These are phyloP conservation scores for Zoanthus solanderi DNA, from an alignment of 92 coral and sea anemone genomes.

Conservation along the genomic window DNA sequence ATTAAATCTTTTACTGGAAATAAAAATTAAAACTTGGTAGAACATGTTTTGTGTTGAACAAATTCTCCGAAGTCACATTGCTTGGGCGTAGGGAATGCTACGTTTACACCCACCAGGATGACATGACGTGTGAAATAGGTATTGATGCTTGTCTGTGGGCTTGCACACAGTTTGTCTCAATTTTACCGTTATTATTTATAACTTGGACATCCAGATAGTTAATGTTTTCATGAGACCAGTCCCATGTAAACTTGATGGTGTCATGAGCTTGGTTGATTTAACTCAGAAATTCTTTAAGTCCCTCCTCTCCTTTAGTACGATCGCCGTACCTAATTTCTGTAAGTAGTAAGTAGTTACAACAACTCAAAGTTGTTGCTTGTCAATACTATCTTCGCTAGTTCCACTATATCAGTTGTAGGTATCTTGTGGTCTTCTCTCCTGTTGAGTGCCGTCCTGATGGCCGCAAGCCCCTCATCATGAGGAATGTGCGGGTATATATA, in stretches of 20 bases:
- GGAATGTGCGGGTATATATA: background rate
- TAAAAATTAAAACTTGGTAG: no score
- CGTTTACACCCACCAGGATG: no score
- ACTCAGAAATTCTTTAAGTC: background rate
- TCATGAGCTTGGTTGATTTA: background rate
- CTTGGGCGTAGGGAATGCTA: no score
- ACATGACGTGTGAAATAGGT: no score
- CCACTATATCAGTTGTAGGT: background rate
- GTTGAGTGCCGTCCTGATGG: background rate
- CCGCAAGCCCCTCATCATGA: slow-evolving; percentile 25
- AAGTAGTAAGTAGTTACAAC: background rate
- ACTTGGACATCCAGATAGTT: background rate
- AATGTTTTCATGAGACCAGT: background rate
- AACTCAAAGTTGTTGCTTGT: slow-evolving; percentile 5
- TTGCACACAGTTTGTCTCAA: no score
- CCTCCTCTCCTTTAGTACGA: background rate
- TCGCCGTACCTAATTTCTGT: slow-evolving; percentile 3
- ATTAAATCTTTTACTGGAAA: no score
- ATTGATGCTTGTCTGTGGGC: no score
- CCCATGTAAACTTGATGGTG: background rate
- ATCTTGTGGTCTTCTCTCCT: background rate
- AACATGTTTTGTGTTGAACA: no score
- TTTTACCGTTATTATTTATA: no score
- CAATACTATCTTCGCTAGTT: background rate
- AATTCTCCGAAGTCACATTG: no score